Conservation (phyloP, 2,113 vertebrate species). For the Rhinichthys klamathensis region DNA sequence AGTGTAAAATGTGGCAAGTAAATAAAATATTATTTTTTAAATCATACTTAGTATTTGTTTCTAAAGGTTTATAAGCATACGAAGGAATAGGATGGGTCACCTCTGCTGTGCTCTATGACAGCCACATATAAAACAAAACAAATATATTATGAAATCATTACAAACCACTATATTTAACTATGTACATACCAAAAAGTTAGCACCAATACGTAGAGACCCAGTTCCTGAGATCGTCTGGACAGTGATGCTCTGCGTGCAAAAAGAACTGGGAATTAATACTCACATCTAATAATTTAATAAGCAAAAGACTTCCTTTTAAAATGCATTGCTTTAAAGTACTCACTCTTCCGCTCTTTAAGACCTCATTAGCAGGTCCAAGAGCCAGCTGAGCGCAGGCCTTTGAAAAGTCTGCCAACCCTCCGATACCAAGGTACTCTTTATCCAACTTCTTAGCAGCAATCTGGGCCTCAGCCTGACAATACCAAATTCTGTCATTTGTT, state of each 20-base stretch:
- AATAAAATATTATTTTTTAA: too few relatives aligned
- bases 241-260: slow-evolving; percentile 82
- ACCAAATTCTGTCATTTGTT: slow-evolving; percentile 23
- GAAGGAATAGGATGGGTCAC: too few relatives aligned
- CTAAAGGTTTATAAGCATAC: too few relatives aligned
- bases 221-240: slow-evolving; percentile 98
- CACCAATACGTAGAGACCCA: slow-evolving; percentile 91
- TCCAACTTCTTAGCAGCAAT: slow-evolving; percentile 84
- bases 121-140: too few relatives aligned
- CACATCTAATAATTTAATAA: background rate
- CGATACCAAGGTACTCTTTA: slow-evolving; percentile 86
- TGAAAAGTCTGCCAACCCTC: slow-evolving; percentile 80
- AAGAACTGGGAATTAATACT: slow-evolving; percentile 35
- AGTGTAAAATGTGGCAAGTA: too few relatives aligned
- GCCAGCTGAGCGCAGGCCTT: slow-evolving; percentile 83
- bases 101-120: too few relatives aligned
- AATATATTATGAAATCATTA: too few relatives aligned
- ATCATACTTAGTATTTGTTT: too few relatives aligned
- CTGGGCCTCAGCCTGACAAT: slow-evolving; percentile 80
- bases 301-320: background rate
- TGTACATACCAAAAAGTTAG: slow-evolving; percentile 87
- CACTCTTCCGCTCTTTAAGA: slow-evolving; percentile 88
- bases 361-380: slow-evolving; percentile 81
- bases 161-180: background rate
- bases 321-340: slow-evolving; percentile 50